Base-by-base conservation (phyloP, 2,888 invertebrate genomes). In the Noctua pronuba region DNA sequence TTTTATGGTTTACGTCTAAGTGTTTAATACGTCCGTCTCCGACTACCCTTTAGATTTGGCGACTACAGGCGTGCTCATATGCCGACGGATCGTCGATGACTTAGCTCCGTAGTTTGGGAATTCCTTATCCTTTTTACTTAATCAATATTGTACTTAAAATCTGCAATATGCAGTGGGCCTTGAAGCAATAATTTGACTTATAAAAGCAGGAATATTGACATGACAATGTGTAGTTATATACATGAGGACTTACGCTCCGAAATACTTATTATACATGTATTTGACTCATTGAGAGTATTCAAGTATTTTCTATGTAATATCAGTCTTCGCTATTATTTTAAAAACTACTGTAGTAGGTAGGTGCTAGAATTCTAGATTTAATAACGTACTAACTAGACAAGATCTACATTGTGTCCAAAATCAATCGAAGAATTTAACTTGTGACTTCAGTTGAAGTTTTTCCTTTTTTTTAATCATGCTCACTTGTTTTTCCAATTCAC, bases 121-220 rank as follows among this genome's bases (percentile, higher is more conserved):
- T 35, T 2, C 13, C 44, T 3, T 28, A n/a, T 58, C 5, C 6
- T 28, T 49, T 35, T 64, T n/a, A 60, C 7, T 28, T 75, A 75
- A 35, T 8, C 2, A 49, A 58, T 58, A 38, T 38, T 38, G 28
- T 67, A 55, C 52, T 79, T 67, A 79, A 55, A 24, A 75, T 66
- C 11, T 55, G 6, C 46, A 44, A 35, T 75, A 62, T 52, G 64
- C 76, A 73, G 82, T 62, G 11, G 35, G 58, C n/a, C 38, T 46
- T 67, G 24, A 66, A 35, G 41, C 62, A 69, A 85, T 73, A 41
- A 58, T 67, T 55, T 73, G 13, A 71, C 38, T 44, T 16, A 55
- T 31, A n/a, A n/a, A 49, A 44, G 58, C 73, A 80, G 73, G 73
- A 58, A 73, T 76, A 76, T 58, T 64, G 3, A 64, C 70, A 84